phyloP scores from a whole-genome alignment of 1,140 invertebrate genomes.

The Tetramorium simillimum region DNA sequence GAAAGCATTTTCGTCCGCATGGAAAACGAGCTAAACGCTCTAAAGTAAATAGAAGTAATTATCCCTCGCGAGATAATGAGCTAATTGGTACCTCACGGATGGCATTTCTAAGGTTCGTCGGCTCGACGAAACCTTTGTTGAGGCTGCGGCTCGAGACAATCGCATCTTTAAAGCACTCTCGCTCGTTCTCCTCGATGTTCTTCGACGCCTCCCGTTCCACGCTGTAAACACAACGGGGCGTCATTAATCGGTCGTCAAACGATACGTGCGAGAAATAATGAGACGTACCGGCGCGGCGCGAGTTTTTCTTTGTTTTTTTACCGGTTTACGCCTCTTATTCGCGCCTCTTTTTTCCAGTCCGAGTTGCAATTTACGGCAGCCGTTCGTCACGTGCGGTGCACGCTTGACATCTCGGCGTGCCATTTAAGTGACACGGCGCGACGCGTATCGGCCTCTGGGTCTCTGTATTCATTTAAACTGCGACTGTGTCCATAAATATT shows the following conservation, averaged over 20 bases:
- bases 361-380: not conserved
- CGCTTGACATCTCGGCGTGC: not conserved
- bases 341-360: not conserved
- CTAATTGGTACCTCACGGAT: constrained; percentile 76
- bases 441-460: not conserved
- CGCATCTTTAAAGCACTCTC: constrained; percentile 82
- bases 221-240: constrained; percentile 69
- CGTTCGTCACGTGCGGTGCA: not conserved
- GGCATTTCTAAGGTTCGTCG: constrained; percentile 74
- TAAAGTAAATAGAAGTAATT: not conserved
- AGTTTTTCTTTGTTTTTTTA: not conserved
- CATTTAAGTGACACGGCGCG: not conserved
- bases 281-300: not conserved
- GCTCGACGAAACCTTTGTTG: constrained; percentile 80
- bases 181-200: constrained; percentile 82
- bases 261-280: not conserved
- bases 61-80: not conserved
- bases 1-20: too few relatives aligned
- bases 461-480: not conserved
- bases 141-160: constrained; percentile 82
- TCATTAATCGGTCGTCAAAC: constrained; percentile 7
- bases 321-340: too few relatives aligned
- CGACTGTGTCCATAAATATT: constrained; percentile 13
- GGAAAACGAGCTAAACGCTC: not conserved
- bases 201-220: constrained; percentile 82